Evolutionary conservation across 2,797 vertebrate genomes (phyloP).

Genomic region (Lepilemur septentrionalis): DNA sequence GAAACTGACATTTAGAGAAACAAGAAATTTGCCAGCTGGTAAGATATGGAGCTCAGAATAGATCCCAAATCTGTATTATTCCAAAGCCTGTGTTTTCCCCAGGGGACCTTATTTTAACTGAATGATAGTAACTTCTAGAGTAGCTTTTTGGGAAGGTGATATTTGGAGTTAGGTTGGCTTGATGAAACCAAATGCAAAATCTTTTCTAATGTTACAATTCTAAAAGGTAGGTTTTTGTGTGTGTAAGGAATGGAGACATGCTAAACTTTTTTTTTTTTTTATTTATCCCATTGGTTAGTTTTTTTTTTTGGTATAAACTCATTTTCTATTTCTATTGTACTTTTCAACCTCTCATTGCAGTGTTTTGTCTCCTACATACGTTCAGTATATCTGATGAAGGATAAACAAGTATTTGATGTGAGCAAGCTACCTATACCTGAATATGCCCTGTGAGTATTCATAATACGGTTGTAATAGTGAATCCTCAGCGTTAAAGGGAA

Average conservation of each 20-base stretch:
- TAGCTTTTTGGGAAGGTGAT: conserved; percentile 10
- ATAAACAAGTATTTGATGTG: conserved; percentile 96
- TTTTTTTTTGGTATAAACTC: conserved; percentile 48
- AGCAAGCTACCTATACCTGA: conserved; percentile 89
- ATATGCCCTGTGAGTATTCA: conserved; percentile 91
- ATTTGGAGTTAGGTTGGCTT: neutral
- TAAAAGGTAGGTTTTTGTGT: neutral
- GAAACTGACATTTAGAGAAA: conserved; percentile 5
- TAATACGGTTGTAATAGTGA: neutral
- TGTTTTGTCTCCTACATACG: conserved; percentile 98
- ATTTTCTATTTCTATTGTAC: neutral
- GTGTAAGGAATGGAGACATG: neutral
- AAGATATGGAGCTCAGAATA: neutral
- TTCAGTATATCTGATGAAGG: conserved; percentile 96
- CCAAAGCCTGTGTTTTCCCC: neutral
- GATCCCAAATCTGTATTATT: neutral
- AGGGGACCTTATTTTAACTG: neutral
- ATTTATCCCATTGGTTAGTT: conserved; percentile 27
- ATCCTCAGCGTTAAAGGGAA: neutral
- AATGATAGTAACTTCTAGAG: neutral
- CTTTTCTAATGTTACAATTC: conserved; percentile 2
- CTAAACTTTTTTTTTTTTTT: neutral
- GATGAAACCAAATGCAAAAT: conserved; percentile 27
- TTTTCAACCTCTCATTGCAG: conserved; percentile 79
- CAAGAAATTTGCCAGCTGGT: neutral